Percentiles rank a stretch among this genome's conserved stretches.
Conservation (phyloP, 2,888 invertebrate species). For the Cataglyphis albicans region DNA sequence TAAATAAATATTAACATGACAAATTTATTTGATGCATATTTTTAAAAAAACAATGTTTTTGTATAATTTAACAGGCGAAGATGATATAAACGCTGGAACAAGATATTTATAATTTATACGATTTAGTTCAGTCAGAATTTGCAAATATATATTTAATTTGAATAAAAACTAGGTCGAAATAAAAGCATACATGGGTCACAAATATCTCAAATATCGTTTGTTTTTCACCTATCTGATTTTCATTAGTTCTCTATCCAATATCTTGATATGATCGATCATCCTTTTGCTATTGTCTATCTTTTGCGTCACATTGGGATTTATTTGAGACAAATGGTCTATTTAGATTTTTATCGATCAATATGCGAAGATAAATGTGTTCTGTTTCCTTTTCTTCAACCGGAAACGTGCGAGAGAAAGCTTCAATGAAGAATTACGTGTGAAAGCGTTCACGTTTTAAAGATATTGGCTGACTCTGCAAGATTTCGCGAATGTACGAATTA, state of each 20-base stretch:
- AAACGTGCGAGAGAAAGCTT: constrained; percentile 47
- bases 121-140: constrained; percentile 37
- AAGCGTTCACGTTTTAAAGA: constrained; percentile 33
- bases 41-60: not conserved
- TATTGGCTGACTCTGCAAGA: constrained; percentile 40
- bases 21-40: not conserved
- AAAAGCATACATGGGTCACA: constrained; percentile 61
- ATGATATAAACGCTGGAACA: not conserved
- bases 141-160: constrained; percentile 50
- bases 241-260: constrained; percentile 16
- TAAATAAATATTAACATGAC: not conserved
- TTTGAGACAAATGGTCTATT: constrained; percentile 12
- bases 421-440: constrained; percentile 39
- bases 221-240: constrained; percentile 16
- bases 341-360: constrained; percentile 27
- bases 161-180: constrained; percentile 70
- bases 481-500: constrained; percentile 41
- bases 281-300: not conserved
- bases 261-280: not conserved
- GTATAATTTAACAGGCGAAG: not conserved
- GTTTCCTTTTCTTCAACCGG: constrained; percentile 17
- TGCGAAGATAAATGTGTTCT: constrained; percentile 12
- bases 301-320: not conserved
- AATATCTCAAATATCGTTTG: constrained; percentile 40
- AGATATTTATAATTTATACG: constrained; percentile 18